A percentile compares a stretch with the other conserved stretches of the same genome.
phyloP scores from a whole-genome alignment of 2,888 invertebrate genomes.

The Lordiphosa andalusiaca region DNA sequence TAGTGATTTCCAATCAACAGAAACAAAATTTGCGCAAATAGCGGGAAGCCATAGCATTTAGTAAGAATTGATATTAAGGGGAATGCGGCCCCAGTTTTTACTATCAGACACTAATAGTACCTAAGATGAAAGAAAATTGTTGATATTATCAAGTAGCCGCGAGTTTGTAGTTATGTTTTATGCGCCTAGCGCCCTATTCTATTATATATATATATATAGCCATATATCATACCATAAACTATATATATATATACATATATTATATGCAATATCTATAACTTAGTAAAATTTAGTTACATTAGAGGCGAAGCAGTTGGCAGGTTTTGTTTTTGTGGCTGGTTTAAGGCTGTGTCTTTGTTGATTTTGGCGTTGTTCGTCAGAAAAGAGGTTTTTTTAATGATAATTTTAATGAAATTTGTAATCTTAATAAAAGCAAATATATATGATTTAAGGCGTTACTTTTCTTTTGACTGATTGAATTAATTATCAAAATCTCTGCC shows the following conservation, averaged over 20 bases:
- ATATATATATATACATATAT: constrained; percentile 4
- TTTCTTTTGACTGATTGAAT: too few species aligned
- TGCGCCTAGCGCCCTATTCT: constrained; percentile 41
- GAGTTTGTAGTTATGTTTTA: constrained; percentile 44
- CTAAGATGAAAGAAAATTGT: constrained; percentile 47
- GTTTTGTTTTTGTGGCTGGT: constrained; percentile 58
- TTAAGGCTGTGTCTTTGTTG: constrained; percentile 72
- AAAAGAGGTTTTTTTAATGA: constrained; percentile 52
- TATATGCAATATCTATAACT: constrained; percentile 14
- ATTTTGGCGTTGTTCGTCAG: constrained; percentile 62
- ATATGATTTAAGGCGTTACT: constrained; percentile 8
- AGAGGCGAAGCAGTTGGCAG: constrained; percentile 55
- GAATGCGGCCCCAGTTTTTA: too few species aligned
- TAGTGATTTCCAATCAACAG: constrained; percentile 80
- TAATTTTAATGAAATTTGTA: constrained; percentile 47
- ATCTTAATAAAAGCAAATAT: constrained; percentile 18
- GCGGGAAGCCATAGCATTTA: constrained; percentile 45
- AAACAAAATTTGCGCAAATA: constrained; percentile 79
- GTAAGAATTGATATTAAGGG: background rate
- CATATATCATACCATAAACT: constrained; percentile 20
- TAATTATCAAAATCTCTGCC: too few species aligned
- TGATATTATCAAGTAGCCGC: constrained; percentile 53
- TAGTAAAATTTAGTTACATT: constrained; percentile 51
- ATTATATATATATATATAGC: constrained; percentile 27
- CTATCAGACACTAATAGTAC: too few species aligned